phyloP scores from a whole-genome alignment of 2,888 invertebrate genomes.

The Microplitis manilae region DNA sequence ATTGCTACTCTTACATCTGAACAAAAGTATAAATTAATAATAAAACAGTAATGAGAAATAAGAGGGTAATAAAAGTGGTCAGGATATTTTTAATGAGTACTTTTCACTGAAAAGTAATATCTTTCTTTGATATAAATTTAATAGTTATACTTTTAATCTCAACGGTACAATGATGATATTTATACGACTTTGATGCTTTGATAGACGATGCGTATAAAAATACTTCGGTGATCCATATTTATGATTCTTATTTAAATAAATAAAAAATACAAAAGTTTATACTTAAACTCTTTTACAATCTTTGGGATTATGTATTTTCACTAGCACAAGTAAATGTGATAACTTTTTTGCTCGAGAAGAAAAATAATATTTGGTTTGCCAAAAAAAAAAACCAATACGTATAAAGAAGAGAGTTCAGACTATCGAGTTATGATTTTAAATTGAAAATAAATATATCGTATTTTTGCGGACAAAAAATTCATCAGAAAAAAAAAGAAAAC shows the following conservation, averaged over 20 bases:
- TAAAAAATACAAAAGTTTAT: neutral
- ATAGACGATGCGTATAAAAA: neutral
- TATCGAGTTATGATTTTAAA: neutral
- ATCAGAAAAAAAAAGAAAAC: no score
- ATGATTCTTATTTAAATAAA: neutral
- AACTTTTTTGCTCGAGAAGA: neutral
- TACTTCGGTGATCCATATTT: neutral
- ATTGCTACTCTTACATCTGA: no score
- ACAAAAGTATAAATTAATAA: neutral
- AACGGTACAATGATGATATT: neutral
- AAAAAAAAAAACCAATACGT: neutral
- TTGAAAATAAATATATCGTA: neutral
- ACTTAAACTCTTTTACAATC: neutral
- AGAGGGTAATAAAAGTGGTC: constrained; percentile 2
- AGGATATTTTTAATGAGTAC: neutral
- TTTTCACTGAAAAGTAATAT: neutral
- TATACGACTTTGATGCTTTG: constrained; percentile 1
- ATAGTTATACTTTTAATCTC: neutral
- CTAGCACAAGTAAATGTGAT: neutral
- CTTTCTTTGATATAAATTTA: neutral
- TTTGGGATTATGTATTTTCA: neutral
- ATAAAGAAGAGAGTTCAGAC: neutral
- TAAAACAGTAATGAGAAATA: neutral
- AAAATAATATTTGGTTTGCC: neutral
- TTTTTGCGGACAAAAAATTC: neutral